Conservation (phyloP, 2,888 invertebrate genomes). For the Nasonia oneida region DNA sequence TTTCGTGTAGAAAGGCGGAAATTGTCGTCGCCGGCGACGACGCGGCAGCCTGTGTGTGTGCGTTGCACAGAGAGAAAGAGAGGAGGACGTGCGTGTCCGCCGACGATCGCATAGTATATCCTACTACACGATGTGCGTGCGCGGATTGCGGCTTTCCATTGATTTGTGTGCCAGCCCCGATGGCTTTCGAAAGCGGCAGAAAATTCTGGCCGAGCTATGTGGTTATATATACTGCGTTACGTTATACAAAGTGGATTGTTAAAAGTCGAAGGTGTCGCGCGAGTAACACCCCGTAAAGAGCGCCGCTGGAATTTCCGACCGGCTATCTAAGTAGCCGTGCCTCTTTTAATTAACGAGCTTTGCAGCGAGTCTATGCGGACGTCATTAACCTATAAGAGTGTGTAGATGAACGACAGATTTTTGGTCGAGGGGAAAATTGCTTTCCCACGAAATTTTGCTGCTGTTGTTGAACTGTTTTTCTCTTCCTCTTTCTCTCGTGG, state of each 20-base stretch:
- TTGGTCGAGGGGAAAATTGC: neutral
- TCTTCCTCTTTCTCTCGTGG: neutral
- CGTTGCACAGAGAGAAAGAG: neutral
- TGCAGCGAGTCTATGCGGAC: neutral
- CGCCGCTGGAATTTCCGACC: slow-evolving; percentile 14
- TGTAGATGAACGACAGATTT: neutral
- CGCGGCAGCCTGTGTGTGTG: too few species aligned
- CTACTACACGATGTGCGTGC: neutral
- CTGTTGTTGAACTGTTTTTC: neutral
- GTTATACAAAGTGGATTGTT: neutral
- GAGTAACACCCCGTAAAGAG: slow-evolving; percentile 16
- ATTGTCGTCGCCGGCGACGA: slow-evolving; percentile 29
- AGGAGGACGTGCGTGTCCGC: neutral
- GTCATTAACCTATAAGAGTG: neutral
- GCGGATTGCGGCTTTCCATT: slow-evolving; percentile 43
- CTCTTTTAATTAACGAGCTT: slow-evolving; percentile 44
- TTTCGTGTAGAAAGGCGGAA: slow-evolving; percentile 73
- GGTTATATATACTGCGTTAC: too few species aligned
- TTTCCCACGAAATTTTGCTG: slow-evolving; percentile 4
- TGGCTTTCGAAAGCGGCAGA: slow-evolving; percentile 16
- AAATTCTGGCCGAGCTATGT: too few species aligned
- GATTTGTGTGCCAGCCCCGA: slow-evolving; percentile 7
- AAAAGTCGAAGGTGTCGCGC: neutral
- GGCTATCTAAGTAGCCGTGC: neutral
- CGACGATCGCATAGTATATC: neutral